A percentile compares a stretch with the other conserved stretches of the same genome.
Conservation (phyloP, 2,797 vertebrate species). For the Mycteria americana region DNA sequence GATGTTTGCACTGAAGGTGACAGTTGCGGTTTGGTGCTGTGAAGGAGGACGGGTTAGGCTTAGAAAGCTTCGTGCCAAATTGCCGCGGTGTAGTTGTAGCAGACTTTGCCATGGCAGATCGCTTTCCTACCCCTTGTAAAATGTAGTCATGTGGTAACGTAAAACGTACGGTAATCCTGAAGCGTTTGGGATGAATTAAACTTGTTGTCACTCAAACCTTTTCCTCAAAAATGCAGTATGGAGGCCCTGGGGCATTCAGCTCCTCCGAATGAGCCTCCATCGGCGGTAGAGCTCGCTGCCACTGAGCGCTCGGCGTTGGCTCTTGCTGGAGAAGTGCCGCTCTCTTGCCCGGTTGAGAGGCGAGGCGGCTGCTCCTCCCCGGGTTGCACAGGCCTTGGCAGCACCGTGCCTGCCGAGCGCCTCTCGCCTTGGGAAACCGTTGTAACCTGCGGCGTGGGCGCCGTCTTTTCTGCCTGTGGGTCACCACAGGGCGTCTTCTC, state of each 20-base stretch:
- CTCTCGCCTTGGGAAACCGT: background rate
- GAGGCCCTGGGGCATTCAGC: fast-evolving
- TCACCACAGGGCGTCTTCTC: background rate
- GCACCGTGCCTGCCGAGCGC: background rate
- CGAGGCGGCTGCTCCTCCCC: background rate
- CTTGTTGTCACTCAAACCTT: background rate
- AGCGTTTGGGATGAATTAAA: background rate
- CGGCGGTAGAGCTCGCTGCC: background rate
- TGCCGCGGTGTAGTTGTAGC: background rate
- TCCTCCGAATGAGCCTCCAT: background rate
- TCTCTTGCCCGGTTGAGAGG: fast-evolving
- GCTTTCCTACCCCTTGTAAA: background rate
- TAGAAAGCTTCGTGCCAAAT: background rate
- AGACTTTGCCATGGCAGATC: background rate
- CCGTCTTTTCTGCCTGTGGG: background rate
- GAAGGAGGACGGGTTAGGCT: background rate
- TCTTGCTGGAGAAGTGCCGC: background rate
- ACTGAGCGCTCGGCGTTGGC: fast-evolving
- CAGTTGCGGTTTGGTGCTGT: background rate
- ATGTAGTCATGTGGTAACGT: fast-evolving
- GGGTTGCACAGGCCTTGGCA: background rate
- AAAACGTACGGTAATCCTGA: fast-evolving
- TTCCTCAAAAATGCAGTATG: fast-evolving
- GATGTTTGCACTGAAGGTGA: background rate
- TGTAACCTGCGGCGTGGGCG: fast-evolving